phyloP scores from a whole-genome alignment of 2,797 vertebrate genomes.

The Rachycentron canadum region DNA sequence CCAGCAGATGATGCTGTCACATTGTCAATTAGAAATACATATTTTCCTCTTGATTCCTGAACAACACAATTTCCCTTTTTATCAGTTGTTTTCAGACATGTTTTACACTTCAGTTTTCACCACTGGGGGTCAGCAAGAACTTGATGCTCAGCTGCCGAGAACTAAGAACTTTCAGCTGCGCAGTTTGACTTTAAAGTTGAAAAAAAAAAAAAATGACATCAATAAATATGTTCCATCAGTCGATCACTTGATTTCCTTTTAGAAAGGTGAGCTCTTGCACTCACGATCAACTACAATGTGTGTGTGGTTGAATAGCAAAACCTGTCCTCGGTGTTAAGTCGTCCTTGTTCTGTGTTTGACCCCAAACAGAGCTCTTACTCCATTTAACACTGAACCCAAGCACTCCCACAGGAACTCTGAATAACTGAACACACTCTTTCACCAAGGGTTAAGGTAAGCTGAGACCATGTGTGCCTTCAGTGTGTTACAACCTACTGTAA shows the following conservation, averaged over 20 bases:
- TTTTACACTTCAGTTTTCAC: too few species aligned
- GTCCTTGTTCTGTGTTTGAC: slow-evolving; percentile 32
- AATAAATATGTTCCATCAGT: neutral
- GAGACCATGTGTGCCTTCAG: slow-evolving; percentile 16
- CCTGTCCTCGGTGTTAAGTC: slow-evolving; percentile 5
- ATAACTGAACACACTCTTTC: slow-evolving; percentile 21
- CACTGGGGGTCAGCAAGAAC: neutral
- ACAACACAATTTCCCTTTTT: too few species aligned
- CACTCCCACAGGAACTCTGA: slow-evolving; percentile 18
- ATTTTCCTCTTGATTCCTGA: too few species aligned
- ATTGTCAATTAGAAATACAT: too few species aligned
- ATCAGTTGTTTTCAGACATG: too few species aligned
- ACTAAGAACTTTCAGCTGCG: neutral
- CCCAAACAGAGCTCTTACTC: slow-evolving; percentile 4
- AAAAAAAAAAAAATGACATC: neutral
- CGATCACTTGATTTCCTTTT: neutral
- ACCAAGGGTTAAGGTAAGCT: neutral
- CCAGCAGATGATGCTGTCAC: too few species aligned
- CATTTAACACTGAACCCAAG: slow-evolving; percentile 20
- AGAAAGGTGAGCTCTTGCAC: neutral
- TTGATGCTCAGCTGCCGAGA: neutral
- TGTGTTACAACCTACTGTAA: neutral
- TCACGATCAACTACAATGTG: neutral
- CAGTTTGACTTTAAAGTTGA: neutral
- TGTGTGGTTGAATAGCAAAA: neutral